Conservation (phyloP, 2,797 vertebrate species). For the Botia almorhae region DNA sequence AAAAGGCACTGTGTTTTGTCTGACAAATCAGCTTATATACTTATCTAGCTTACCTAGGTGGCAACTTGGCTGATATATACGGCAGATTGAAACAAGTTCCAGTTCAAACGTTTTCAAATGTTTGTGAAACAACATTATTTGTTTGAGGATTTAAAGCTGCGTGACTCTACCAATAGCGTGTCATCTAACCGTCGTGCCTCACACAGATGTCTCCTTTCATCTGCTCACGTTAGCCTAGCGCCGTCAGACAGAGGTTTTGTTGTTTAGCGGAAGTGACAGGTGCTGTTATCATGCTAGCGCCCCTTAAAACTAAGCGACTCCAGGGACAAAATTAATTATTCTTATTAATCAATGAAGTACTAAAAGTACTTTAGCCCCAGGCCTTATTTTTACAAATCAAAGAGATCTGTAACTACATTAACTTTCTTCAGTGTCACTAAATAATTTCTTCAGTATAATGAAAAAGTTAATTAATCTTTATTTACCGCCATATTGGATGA, state of each 20-base stretch:
- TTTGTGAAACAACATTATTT: not conserved
- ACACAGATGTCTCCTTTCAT: not conserved
- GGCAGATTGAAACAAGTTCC: not conserved
- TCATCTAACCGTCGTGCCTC: not conserved
- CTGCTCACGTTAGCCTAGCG: constrained; percentile 28
- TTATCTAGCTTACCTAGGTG: not conserved
- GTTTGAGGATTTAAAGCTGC: constrained; percentile 1
- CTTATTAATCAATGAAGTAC: constrained; percentile 45
- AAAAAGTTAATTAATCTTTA: constrained; percentile 28
- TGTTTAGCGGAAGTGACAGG: constrained; percentile 42
- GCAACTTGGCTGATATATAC: not conserved
- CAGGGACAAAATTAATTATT: constrained; percentile 40
- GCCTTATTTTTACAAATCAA: constrained; percentile 15
- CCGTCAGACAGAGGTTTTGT: constrained; percentile 31
- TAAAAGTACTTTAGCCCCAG: constrained; percentile 5
- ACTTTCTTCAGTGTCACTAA: constrained; percentile 2
- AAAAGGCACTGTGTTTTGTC: not conserved
- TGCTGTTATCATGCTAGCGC: constrained; percentile 3
- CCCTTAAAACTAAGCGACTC: constrained; percentile 35
- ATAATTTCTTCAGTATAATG: constrained; percentile 11
- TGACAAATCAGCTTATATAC: not conserved
- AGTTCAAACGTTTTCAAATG: constrained; percentile 3
- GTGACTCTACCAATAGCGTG: constrained; percentile 10
- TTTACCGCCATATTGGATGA: constrained; percentile 33
- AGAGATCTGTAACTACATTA: constrained; percentile 27